Evolutionary conservation across 2,888 invertebrate species (phyloP).

Genomic region (Plagodis dolabraria): DNA sequence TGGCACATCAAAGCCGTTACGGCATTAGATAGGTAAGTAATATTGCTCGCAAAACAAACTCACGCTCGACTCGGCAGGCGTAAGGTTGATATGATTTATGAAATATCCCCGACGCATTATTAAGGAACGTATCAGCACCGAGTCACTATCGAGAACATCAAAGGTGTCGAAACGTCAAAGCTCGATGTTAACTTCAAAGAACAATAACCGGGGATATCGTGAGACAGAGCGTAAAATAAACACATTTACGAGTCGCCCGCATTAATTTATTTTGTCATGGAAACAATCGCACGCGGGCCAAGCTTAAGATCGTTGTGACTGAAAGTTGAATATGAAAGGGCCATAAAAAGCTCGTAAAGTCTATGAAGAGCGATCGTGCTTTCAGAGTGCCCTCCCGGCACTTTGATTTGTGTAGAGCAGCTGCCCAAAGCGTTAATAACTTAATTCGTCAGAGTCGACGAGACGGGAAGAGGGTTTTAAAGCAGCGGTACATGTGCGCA

Average conservation of each 20-base stretch:
- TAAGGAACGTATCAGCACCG: slow-evolving; percentile 42
- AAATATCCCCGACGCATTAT: slow-evolving; percentile 50
- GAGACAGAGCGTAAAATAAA: slow-evolving; percentile 64
- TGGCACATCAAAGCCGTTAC: slow-evolving; percentile 63
- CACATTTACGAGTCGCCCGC: slow-evolving; percentile 68
- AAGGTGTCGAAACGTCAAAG: slow-evolving; percentile 62
- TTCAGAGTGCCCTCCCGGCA: slow-evolving; percentile 58
- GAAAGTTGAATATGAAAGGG: slow-evolving; percentile 78
- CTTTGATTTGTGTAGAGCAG: slow-evolving; percentile 83
- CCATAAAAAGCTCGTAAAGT: slow-evolving; percentile 79
- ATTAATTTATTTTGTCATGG: slow-evolving; percentile 77
- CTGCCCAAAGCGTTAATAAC: slow-evolving; percentile 82
- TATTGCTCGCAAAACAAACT: slow-evolving; percentile 54
- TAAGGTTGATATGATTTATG: slow-evolving; percentile 56
- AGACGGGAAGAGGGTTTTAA: slow-evolving; percentile 76
- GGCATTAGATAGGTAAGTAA: slow-evolving; percentile 50
- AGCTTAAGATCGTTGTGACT: slow-evolving; percentile 56
- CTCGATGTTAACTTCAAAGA: slow-evolving; percentile 68
- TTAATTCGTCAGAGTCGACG: slow-evolving; percentile 82
- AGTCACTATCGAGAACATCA: slow-evolving; percentile 64
- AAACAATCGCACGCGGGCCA: slow-evolving; percentile 69
- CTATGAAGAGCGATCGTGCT: slow-evolving; percentile 66
- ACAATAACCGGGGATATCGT: slow-evolving; percentile 64
- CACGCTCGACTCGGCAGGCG: slow-evolving; percentile 55
- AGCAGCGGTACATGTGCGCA: slow-evolving; percentile 65